phyloP scores from a whole-genome alignment of 2,113 vertebrate genomes.

The Tichodroma muraria region DNA sequence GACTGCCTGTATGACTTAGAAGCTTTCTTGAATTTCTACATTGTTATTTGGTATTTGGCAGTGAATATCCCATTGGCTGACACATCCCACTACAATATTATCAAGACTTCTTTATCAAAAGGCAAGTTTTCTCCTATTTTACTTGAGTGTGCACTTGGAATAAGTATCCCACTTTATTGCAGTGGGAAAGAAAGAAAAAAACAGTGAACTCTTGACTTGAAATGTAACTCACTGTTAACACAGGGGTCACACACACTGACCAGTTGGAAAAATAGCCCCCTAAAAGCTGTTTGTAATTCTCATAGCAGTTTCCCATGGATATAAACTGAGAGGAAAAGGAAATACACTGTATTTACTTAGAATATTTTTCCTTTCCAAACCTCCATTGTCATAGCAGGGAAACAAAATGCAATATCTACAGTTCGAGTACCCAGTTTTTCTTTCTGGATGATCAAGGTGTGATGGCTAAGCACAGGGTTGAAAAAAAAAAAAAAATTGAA shows the following conservation, averaged over 20 bases:
- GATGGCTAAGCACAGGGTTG: not conserved
- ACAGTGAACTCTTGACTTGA: not conserved
- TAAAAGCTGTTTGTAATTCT: not conserved
- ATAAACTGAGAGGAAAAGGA: constrained; percentile 1
- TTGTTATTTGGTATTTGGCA: not conserved
- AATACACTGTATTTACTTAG: not conserved
- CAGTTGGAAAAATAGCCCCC: constrained; percentile 22
- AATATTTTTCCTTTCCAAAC: not conserved
- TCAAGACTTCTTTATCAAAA: not conserved
- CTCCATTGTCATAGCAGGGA: not conserved
- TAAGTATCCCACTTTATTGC: not conserved
- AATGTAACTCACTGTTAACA: constrained; percentile 8
- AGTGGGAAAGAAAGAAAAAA: constrained; percentile 3
- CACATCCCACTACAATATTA: not conserved
- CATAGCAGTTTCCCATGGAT: constrained; percentile 18
- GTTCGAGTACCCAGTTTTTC: not conserved
- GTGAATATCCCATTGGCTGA: not conserved
- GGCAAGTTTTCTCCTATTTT: not conserved
- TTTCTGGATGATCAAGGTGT: not conserved
- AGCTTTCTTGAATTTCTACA: not conserved
- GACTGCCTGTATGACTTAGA: not conserved
- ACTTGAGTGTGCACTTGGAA: not conserved
- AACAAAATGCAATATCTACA: not conserved
- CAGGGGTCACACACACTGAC: not conserved
- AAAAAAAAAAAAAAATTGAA: not conserved